A percentile compares a stretch with the other conserved stretches of the same genome.
These are phyloP conservation scores for Drosophila nasuta DNA, from an alignment of 1,140 invertebrate species.

Conservation along the genomic window DNA sequence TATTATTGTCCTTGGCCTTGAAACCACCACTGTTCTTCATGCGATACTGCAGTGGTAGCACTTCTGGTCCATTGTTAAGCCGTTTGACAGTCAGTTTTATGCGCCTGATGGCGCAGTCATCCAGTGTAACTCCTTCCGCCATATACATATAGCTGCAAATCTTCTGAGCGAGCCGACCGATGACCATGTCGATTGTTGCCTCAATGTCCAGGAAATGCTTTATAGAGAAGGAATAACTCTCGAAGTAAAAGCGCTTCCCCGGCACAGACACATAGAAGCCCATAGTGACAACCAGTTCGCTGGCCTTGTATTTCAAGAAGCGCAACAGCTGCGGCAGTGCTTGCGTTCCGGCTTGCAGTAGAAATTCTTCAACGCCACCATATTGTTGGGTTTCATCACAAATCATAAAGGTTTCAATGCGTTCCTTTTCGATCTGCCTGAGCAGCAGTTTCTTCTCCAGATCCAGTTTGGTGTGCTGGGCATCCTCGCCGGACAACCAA, in stretches of 20 bases:
- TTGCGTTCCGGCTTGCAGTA: slow-evolving; percentile 61
- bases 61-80: slow-evolving; percentile 1
- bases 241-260: slow-evolving; percentile 50
- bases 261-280: slow-evolving; percentile 63
- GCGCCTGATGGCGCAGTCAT: slow-evolving; percentile 51
- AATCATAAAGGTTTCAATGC: slow-evolving; percentile 57
- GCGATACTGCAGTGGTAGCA: slow-evolving; percentile 59
- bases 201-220: slow-evolving; percentile 59
- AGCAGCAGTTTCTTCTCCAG: slow-evolving; percentile 39
- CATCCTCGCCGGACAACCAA: slow-evolving; percentile 29
- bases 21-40: slow-evolving; percentile 28
- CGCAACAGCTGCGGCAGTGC: slow-evolving; percentile 58
- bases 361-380: slow-evolving; percentile 49
- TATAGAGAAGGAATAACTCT: slow-evolving; percentile 48
- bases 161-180: slow-evolving; percentile 59
- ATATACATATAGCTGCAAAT: slow-evolving; percentile 54
- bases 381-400: slow-evolving; percentile 53
- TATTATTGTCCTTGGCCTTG: background rate
- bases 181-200: slow-evolving; percentile 63
- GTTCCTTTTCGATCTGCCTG: slow-evolving; percentile 42
- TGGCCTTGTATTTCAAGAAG: slow-evolving; percentile 56
- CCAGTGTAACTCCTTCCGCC: slow-evolving; percentile 35
- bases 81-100: slow-evolving; percentile 56
- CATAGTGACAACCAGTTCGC: slow-evolving; percentile 40
- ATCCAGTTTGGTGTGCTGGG: slow-evolving; percentile 40